A percentile compares a stretch with the other conserved stretches of the same genome.
phyloP scores from a whole-genome alignment of 2,797 vertebrate species.

The Pelobates cultripes region DNA sequence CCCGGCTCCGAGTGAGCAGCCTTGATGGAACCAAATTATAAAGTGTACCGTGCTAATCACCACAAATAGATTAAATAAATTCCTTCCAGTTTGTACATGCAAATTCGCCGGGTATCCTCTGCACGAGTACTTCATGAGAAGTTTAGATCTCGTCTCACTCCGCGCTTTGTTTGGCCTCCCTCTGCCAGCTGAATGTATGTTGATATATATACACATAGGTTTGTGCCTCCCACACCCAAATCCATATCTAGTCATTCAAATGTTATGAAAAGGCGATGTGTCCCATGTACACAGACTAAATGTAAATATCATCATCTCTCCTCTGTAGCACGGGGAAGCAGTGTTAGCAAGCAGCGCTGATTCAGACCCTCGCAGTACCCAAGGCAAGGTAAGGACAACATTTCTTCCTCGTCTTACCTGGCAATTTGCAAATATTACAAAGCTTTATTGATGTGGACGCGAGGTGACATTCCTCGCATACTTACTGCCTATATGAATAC shows the following conservation, averaged over 20 bases:
- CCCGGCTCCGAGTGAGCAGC: not conserved
- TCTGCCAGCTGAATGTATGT: conserved; percentile 59
- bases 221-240: conserved; percentile 46
- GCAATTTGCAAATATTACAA: not conserved
- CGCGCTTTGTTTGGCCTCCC: conserved; percentile 58
- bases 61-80: not conserved
- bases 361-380: conserved; percentile 64
- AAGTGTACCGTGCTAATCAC: not conserved
- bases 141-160: conserved; percentile 41
- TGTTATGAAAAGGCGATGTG: conserved; percentile 57
- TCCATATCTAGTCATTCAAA: conserved; percentile 56
- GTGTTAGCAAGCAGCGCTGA: conserved; percentile 67
- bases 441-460: not conserved
- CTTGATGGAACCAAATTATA: conserved; percentile 2
- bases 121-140: conserved; percentile 4
- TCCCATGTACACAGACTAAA: conserved; percentile 60
- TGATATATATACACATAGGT: conserved; percentile 59
- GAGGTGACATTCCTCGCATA: no score
- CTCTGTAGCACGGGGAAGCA: conserved; percentile 67
- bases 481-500: no score
- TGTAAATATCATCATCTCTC: conserved; percentile 63
- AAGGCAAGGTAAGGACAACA: conserved; percentile 66
- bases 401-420: not conserved
- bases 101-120: not conserved
- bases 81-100: conserved; percentile 16